Evolutionary conservation across 1,140 invertebrate genomes (phyloP), one percentile per base, ranked within the genome.

Genomic region (Lucilia cuprina): DNA sequence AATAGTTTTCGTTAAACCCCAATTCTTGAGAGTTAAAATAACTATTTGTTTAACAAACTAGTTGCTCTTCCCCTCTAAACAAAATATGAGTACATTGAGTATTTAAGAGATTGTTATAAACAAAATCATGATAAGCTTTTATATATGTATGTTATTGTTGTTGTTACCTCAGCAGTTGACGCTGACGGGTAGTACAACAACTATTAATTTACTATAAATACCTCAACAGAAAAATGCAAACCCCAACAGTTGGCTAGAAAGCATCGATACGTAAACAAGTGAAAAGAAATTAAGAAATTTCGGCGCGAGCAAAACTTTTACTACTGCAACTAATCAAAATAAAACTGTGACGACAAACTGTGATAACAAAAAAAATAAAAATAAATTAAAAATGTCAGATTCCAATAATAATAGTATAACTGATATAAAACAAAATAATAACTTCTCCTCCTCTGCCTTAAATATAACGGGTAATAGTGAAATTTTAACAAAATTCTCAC

Each of bases 401-500:
- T 4, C 65, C 10, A 70, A 70, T 25, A 70, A 70, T 25, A 41
- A 41, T 41, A 41, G 10, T 41, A 10, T 41, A 8, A 41, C 41
- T 8, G 10, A 41, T 41, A 7, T 41, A 41, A 41, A 41, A 7
- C 41, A 41, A 41, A 55, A 55, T 55, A 70, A 70, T 65, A 70
- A 70, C 65, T 10, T 7, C 8, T 10, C n/a, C 8, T 21, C 17
- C 8, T n/a, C 60, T 8, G 8, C 14, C 60, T 4, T 25, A 7
- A 5, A 10, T 19, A 70, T 60, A 60, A 60, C 55, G 13, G 55
- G 65, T 70, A 80, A 80, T 25, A 25, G 14, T 49, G 77, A 80
- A 49, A 50, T 80, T 21, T 49, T 80, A 80, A 80, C 41, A 50
- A 80, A 80, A 80, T 35, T 85, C n/a, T 83, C 84, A 41, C 77